Evolutionary conservation across 2,113 vertebrate genomes (phyloP), one percentile per base, ranked within the genome.

Genomic region (Eurystomus gularis): DNA sequence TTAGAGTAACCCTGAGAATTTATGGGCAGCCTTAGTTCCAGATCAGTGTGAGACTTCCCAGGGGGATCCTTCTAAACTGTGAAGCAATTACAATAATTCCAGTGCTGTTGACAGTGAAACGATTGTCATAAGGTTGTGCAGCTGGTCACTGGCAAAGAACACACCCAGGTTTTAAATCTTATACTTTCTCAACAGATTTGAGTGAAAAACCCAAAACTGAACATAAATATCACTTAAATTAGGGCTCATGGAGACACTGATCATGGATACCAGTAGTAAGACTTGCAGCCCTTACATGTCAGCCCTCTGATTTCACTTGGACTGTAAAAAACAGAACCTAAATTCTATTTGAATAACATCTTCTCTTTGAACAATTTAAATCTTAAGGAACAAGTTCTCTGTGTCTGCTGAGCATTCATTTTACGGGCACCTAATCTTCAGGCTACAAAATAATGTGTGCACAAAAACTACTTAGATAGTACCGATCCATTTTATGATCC

Each of bases 251-350:
- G 26, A 83, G 37, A 46, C 6, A 54, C 1, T 24, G 37, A 57
- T n/a, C 3, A 2, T 13, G 0, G 0, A 76, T 12, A 1, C 6
- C 79, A 82, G 14, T 6, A 8, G 6, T 17, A 77, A 83, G 31
- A 58, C 49, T 40, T 29, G 49, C 24, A 86, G 29, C 17, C 52
- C 49, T 82, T 21, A 21, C 10, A 15, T 3, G 5, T 21, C 51
- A 86, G n/a, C 13, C 14, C 15, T 24, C 21, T n/a, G 6, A 62
- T 28, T 65, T 64, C 18, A 54, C 18, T 23, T 13, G 40, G 40
- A 57, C 11, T 18, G 79, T 65, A 25, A 86, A 88, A 85, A 60
- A 0, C 13, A 77, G 40, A 77, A 46, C 17, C 40, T 7, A 46
- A 37, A 2, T 61, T 64, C 37, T 78, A 48, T 39, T n/a, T 29